Conservation (phyloP, 2,113 vertebrate genomes). For the Myodes glareolus region DNA sequence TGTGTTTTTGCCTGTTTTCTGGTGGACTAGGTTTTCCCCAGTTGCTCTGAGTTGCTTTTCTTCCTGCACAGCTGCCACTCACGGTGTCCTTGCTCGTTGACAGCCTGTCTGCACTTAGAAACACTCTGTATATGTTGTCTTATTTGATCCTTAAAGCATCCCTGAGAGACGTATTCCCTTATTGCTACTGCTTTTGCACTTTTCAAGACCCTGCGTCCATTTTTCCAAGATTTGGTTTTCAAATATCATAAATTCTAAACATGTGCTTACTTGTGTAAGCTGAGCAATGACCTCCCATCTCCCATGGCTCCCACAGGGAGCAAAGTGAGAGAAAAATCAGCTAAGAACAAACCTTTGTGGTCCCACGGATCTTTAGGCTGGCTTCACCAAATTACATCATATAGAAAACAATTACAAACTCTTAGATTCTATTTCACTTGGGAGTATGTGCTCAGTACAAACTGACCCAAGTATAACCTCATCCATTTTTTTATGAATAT, state of each 20-base stretch:
- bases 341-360: neutral
- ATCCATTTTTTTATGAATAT: neutral
- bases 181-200: neutral
- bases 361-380: neutral
- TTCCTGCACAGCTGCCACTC: neutral
- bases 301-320: neutral
- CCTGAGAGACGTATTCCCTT: neutral
- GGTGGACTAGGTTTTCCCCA: neutral
- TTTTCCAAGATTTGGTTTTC: constrained; percentile 25
- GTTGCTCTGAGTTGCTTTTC: neutral
- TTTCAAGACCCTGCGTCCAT: neutral
- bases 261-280: neutral
- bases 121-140: neutral
- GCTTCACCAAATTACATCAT: neutral
- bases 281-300: neutral
- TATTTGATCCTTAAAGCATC: neutral
- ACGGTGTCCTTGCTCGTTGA: neutral
- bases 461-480: neutral
- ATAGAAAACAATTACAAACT: neutral
- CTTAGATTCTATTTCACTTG: neutral
- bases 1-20: neutral
- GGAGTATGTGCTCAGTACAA: neutral
- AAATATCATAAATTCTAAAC: neutral
- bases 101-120: neutral
- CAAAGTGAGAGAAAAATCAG: neutral